Conservation (phyloP, 2,888 invertebrate genomes). For the Ochropleura plecta region DNA sequence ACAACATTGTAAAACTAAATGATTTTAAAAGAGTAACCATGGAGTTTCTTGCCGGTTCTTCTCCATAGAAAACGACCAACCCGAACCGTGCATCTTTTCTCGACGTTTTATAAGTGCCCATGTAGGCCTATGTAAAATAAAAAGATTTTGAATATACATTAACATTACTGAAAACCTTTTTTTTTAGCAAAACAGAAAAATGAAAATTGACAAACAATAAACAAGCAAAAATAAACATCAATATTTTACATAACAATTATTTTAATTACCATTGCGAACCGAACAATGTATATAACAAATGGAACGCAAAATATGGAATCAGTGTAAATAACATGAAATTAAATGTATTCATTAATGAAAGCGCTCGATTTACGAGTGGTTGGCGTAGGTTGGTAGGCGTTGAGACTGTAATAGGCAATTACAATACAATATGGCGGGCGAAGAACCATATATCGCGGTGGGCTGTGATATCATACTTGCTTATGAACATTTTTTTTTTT, state of each 20-base stretch:
- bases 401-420: slow-evolving; percentile 61
- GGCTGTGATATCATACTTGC: background rate
- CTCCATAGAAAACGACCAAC: too few species aligned
- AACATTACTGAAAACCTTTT: background rate
- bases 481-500: background rate
- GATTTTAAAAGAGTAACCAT: too few species aligned
- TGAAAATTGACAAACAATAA: background rate
- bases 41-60: too few species aligned
- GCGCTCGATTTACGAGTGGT: slow-evolving; percentile 38
- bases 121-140: too few species aligned
- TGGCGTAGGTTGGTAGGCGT: slow-evolving; percentile 18
- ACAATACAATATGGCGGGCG: slow-evolving; percentile 54
- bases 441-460: slow-evolving; percentile 35
- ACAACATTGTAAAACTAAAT: too few species aligned
- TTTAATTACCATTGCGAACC: slow-evolving; percentile 29
- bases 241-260: slow-evolving; percentile 26
- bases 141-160: too few species aligned
- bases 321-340: slow-evolving; percentile 43
- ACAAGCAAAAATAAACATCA: slow-evolving; percentile 26
- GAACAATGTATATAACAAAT: slow-evolving; percentile 21
- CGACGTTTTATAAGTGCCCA: too few species aligned
- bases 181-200: background rate
- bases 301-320: slow-evolving; percentile 42
- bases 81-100: too few species aligned
- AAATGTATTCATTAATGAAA: slow-evolving; percentile 50